These are phyloP conservation scores for Falco berigora DNA, from an alignment of 2,797 vertebrate genomes.

Conservation along the genomic window DNA sequence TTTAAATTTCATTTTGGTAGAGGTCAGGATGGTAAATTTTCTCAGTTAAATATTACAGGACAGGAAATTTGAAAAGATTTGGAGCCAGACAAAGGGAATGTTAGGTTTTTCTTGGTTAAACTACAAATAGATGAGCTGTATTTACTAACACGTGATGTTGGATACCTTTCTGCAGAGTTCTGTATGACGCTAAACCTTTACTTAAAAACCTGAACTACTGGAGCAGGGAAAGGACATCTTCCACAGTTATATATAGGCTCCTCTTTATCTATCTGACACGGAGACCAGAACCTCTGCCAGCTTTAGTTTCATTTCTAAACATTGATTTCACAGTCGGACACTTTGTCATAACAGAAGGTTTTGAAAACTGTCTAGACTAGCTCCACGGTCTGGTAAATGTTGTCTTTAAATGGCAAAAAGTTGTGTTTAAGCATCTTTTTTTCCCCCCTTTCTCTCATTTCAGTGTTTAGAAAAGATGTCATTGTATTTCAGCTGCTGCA, in stretches of 20 bases:
- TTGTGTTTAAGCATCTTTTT: neutral
- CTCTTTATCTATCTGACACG: slow-evolving; percentile 61
- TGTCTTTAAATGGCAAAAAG: neutral
- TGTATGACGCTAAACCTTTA: neutral
- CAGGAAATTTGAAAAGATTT: neutral
- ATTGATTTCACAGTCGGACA: slow-evolving; percentile 60
- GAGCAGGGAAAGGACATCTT: slow-evolving; percentile 5
- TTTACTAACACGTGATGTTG: neutral
- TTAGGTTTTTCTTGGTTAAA: neutral
- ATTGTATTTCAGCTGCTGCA: neutral
- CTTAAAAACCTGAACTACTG: neutral
- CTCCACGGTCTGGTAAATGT: slow-evolving; percentile 20
- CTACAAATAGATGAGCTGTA: neutral
- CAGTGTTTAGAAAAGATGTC: neutral
- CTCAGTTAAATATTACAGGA: neutral
- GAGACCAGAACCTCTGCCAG: slow-evolving; percentile 57
- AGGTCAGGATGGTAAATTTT: neutral
- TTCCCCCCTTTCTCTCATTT: neutral
- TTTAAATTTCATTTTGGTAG: neutral
- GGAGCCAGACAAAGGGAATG: neutral
- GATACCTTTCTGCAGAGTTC: neutral
- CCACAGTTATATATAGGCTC: neutral
- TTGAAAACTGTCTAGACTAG: slow-evolving; percentile 57
- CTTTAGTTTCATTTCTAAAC: slow-evolving; percentile 71
- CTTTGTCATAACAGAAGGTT: slow-evolving; percentile 65